phyloP scores from a whole-genome alignment of 2,113 vertebrate species.

The Lepus americanus region DNA sequence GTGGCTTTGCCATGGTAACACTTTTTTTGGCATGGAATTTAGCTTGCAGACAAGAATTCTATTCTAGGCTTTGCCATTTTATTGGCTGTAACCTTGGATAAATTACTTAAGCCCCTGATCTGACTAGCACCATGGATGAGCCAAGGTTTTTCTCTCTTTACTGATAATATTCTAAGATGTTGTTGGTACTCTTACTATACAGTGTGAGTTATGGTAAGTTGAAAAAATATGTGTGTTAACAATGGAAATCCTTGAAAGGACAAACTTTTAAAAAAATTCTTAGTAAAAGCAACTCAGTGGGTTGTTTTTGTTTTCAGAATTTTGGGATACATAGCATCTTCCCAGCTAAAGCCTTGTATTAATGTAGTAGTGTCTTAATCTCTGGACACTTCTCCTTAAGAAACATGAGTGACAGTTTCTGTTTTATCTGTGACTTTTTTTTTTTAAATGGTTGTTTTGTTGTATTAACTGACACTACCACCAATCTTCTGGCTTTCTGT shows the following conservation, averaged over 20 bases:
- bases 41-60: constrained; percentile 60
- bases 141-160: not conserved
- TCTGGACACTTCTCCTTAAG: not conserved
- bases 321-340: not conserved
- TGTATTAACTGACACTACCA: not conserved
- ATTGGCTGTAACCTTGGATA: not conserved
- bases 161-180: not conserved
- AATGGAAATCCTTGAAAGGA: not conserved
- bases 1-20: constrained; percentile 58
- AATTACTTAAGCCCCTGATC: constrained; percentile 49
- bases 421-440: constrained; percentile 31
- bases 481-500: not conserved
- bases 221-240: constrained; percentile 12
- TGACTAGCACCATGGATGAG: not conserved
- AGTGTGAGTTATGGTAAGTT: not conserved
- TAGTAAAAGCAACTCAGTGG: not conserved
- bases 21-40: constrained; percentile 54
- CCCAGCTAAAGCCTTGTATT: not conserved
- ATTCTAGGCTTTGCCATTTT: constrained; percentile 64
- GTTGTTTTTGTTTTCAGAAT: constrained; percentile 1
- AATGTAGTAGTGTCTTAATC: not conserved
- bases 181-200: not conserved
- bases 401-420: not conserved
- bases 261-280: not conserved
- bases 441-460: not conserved